Evolutionary conservation across 2,888 invertebrate genomes (phyloP), one percentile per base, ranked within the genome.

Genomic region (Syrista parreyssii): DNA sequence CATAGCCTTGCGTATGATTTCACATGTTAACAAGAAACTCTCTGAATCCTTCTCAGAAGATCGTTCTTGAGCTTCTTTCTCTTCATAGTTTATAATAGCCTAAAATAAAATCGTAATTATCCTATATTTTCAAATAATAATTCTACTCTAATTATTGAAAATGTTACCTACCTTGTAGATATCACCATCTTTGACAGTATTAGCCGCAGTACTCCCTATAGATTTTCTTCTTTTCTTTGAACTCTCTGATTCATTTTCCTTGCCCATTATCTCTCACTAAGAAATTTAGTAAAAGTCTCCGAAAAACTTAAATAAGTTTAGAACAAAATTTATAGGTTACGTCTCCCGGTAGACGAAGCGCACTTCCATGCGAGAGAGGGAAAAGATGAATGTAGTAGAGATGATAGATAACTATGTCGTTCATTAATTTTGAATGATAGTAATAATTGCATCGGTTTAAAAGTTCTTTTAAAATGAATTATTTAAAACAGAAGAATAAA

Each of bases 41-140:
- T 92, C 90, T 1, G 95, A 94, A 92, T 97, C 97, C 83, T 93
- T 93, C 75, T 95, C 94, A 1, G 95, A 94, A 71, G 94, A 93
- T 73, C 96, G 92, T 75, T 92, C 91, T 76, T 93, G 92, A 1
- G 96, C 95, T 92, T 96, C 96, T 35, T 94, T 93, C 89, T 96
- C 96, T 91, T 97, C 97, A 86, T 94, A 94, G 79, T 93, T 93
- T 55, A 95, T 94, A 35, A 95, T 95, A 88, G 93, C 94, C 96
- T 96, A 88, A 76, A 90, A 91, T 80, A 83, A 71, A 71, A 32
- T 72, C 36, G 73, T 55, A 33, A 73, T 76, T 12, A 68, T 31
- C 11, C 35, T 68, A 34, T 4, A 68, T 78, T 55, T 11, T 40
- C 9, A 32, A 75, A 33, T 35, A 73, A 55, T 40, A 33, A n/a